These are phyloP conservation scores for Vulpes ferrilata DNA, from an alignment of 2,113 vertebrate species.

Conservation along the genomic window DNA sequence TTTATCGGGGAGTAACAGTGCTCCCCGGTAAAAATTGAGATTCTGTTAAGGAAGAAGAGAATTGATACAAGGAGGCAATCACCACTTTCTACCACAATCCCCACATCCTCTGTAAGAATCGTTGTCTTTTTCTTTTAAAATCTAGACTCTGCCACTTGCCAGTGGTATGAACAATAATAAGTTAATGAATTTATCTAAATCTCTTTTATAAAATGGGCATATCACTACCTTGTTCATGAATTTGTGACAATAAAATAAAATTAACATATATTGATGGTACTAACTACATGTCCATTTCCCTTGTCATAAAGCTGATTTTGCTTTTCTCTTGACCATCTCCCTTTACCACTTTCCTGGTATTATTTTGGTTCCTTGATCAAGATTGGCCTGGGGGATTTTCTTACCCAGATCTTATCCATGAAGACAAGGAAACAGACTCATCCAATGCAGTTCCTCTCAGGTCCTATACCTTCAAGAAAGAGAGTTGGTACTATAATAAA, in stretches of 20 bases:
- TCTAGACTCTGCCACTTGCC: background rate
- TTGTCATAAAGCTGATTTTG: conserved; percentile 27
- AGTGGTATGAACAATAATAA: background rate
- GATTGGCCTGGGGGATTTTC: background rate
- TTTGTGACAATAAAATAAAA: background rate
- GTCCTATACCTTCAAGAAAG: background rate
- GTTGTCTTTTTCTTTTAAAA: background rate
- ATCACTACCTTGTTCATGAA: background rate
- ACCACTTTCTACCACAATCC: background rate
- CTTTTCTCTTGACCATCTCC: background rate
- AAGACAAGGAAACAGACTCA: background rate
- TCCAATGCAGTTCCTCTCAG: background rate
- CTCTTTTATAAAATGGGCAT: conserved; percentile 16
- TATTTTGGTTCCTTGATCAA: conserved; percentile 10
- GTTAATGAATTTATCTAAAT: background rate
- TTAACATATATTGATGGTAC: background rate
- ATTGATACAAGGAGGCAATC: background rate
- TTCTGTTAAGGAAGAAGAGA: background rate
- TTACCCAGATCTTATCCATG: background rate
- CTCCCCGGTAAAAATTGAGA: background rate
- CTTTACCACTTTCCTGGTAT: background rate
- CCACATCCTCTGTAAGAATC: background rate
- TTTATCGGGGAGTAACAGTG: background rate
- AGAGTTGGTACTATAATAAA: background rate
- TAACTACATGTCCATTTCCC: background rate